Evolutionary conservation across 1,140 invertebrate species (phyloP), one percentile per base, ranked within the genome.

Genomic region (Philotrypesis tridentata): DNA sequence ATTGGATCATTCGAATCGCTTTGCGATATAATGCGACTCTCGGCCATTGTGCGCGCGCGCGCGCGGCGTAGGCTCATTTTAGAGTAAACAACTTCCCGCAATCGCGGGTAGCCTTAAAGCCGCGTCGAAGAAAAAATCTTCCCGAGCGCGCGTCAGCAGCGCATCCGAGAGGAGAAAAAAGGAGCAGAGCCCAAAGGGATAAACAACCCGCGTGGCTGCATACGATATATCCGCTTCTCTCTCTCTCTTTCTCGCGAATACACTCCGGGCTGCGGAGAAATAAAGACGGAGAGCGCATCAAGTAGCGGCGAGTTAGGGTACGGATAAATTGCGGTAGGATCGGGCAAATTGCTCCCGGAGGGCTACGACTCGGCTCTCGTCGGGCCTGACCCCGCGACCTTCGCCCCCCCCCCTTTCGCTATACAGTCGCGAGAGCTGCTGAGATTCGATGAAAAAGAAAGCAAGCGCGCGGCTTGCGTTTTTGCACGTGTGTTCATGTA

Each of bases 301-400:
- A 55, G 21, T n/a, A 55, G 48, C 21, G 4, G 21, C 48, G n/a
- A 55, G 48, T 21, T 55, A 21, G 14, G 4, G 67, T 27, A 12
- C 48, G 74, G 73, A 48, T 77, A 72, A 72, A 71, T 82, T 82
- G 74, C 74, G 8, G 63, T 40, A 71, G 27, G 72, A 76, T 77
- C 33, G 31, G 80, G 23, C 25, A 31, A 73, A 75, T 82, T 63
- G 73, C 71, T 81, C 72, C 72, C 43, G 72, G 68, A 81, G n/a
- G 71, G 71, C 43, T 76, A 40, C 65, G 80, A 48, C 71, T 72
- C 55, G n/a, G n/a, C n/a, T n/a, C n/a, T n/a, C n/a, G n/a, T 65
- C 25, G 23, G 27, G 25, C 11, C 8, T 76, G 80, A 82, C 80
- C 80, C 73, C 65, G 67, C 68, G 80, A 76, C 80, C 73, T 82